These are phyloP conservation scores for Boloria selene DNA, from an alignment of 2,888 invertebrate species.

Conservation along the genomic window DNA sequence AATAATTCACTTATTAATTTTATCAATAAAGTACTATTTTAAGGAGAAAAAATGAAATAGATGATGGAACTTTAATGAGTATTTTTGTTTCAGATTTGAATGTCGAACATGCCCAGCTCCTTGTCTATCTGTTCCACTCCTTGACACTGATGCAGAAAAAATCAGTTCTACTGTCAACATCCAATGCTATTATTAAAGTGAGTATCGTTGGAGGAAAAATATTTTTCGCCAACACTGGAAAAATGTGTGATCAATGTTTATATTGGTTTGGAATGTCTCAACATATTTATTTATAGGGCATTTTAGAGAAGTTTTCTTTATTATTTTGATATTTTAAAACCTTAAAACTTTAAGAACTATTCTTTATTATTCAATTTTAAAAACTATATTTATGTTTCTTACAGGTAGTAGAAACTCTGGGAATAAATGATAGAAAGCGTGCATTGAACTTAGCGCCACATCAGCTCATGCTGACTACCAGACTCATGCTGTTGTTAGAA, in stretches of 20 bases:
- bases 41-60: too few species aligned
- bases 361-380: background rate
- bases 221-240: background rate
- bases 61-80: too few species aligned
- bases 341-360: too few species aligned
- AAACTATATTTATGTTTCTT: slow-evolving; percentile 15
- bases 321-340: too few species aligned
- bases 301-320: background rate
- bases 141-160: slow-evolving; percentile 98
- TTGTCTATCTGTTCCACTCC: slow-evolving; percentile 96
- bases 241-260: too few species aligned
- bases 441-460: slow-evolving; percentile 69
- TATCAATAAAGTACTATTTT: too few species aligned
- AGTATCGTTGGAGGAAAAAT: slow-evolving; percentile 33
- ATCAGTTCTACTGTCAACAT: slow-evolving; percentile 91
- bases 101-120: slow-evolving; percentile 96
- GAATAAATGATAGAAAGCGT: slow-evolving; percentile 67
- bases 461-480: slow-evolving; percentile 91
- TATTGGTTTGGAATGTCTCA: too few species aligned
- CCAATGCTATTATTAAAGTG: slow-evolving; percentile 85
- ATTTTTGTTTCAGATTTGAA: slow-evolving; percentile 88
- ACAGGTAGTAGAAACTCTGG: slow-evolving; percentile 73
- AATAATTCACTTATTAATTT: too few species aligned
- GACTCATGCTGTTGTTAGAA: slow-evolving; percentile 93
- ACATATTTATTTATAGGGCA: too few species aligned